These are phyloP conservation scores for Sitodiplosis mosellana DNA, from an alignment of 1,140 invertebrate genomes.

Conservation along the genomic window DNA sequence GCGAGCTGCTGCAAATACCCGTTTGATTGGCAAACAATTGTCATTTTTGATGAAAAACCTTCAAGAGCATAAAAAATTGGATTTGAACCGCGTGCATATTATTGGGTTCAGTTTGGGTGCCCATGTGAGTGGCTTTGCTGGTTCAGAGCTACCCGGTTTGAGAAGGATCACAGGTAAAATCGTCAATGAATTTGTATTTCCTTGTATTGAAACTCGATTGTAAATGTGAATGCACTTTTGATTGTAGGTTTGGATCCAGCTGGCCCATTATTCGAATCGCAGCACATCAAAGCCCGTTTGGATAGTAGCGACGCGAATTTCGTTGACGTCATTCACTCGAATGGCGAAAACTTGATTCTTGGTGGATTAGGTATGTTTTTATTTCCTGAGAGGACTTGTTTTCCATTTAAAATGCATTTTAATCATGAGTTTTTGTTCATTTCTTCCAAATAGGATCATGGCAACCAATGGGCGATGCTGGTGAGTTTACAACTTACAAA, in stretches of 20 bases:
- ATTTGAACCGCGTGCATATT: slow-evolving; percentile 49
- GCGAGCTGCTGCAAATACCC: slow-evolving; percentile 78
- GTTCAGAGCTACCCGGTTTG: slow-evolving; percentile 62
- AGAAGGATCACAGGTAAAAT: slow-evolving; percentile 63
- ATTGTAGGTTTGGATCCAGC: slow-evolving; percentile 67
- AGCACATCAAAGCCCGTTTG: slow-evolving; percentile 59
- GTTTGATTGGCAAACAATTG: slow-evolving; percentile 78
- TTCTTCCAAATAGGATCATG: slow-evolving; percentile 40
- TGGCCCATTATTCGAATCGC: slow-evolving; percentile 73
- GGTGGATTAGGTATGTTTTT: slow-evolving; percentile 42
- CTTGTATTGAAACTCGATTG: no score
- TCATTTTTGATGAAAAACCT: slow-evolving; percentile 44
- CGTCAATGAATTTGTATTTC: no score
- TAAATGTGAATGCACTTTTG: no score
- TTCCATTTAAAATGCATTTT: no score
- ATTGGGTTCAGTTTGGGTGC: slow-evolving; percentile 84
- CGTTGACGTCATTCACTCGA: slow-evolving; percentile 89
- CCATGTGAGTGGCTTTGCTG: slow-evolving; percentile 85
- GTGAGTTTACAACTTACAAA: background rate
- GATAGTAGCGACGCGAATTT: slow-evolving; percentile 74
- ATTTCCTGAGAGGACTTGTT: no score
- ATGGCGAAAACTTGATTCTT: slow-evolving; percentile 71
- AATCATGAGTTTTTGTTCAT: background rate
- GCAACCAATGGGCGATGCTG: slow-evolving; percentile 72
- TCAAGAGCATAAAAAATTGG: slow-evolving; percentile 20